phyloP scores from a whole-genome alignment of 2,113 vertebrate genomes.

The Tiliqua scincoides region DNA sequence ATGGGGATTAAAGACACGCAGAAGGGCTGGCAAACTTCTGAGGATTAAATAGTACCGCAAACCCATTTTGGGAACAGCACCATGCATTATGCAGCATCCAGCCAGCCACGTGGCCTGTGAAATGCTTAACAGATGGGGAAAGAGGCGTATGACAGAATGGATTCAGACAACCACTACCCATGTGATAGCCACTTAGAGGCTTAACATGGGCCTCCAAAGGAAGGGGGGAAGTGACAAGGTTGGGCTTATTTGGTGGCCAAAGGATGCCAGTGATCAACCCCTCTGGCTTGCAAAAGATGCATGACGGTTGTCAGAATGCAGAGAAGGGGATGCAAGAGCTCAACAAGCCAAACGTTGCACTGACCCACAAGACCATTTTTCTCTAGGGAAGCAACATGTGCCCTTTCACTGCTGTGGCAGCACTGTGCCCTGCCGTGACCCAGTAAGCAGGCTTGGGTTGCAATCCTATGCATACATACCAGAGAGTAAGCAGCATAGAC shows the following conservation, averaged over 20 bases:
- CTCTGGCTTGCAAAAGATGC: background rate
- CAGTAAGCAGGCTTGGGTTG: too few species aligned
- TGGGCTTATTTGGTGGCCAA: background rate
- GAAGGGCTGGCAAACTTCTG: background rate
- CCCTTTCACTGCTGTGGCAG: too few species aligned
- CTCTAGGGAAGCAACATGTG: too few species aligned
- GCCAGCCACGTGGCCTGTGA: background rate
- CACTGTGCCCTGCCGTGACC: too few species aligned
- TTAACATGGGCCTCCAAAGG: background rate
- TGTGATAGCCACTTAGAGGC: background rate
- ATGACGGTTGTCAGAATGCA: background rate
- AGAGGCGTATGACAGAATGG: background rate
- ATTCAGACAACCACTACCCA: background rate
- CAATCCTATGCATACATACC: too few species aligned
- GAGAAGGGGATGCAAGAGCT: too few species aligned
- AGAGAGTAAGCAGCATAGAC: too few species aligned
- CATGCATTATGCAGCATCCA: background rate
- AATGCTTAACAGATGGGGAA: slow-evolving; percentile 1
- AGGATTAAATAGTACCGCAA: background rate
- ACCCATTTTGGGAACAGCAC: background rate
- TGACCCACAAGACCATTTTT: too few species aligned
- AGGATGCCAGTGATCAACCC: background rate
- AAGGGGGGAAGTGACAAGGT: background rate
- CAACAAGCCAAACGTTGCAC: too few species aligned
- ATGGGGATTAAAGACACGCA: background rate